Percentiles rank a stretch among this genome's conserved stretches.
Evolutionary conservation across 2,113 vertebrate species (phyloP).

Genomic region (Calypte anna): DNA sequence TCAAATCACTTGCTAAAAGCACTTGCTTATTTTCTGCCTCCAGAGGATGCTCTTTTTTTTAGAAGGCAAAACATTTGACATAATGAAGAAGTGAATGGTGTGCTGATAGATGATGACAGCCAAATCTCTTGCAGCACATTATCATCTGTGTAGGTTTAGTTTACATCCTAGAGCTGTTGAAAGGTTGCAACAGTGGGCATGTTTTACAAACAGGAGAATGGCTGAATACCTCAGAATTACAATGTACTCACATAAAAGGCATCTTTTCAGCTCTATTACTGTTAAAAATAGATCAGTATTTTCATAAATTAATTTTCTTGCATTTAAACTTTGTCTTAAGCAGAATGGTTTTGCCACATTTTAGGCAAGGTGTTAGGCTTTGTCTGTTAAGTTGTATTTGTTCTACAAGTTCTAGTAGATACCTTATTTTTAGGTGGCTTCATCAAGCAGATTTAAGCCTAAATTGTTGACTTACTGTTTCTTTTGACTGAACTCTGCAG

Average conservation of each 20-base stretch:
- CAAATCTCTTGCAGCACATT: slow-evolving; percentile 25
- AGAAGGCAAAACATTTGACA: slow-evolving; percentile 30
- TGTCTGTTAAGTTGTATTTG: neutral
- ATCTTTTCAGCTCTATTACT: neutral
- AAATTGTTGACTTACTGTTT: neutral
- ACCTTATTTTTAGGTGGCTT: neutral
- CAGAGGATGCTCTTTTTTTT: slow-evolving; percentile 51
- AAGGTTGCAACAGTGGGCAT: slow-evolving; percentile 19
- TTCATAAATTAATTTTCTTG: neutral
- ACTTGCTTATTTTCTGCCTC: slow-evolving; percentile 51
- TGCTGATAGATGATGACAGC: slow-evolving; percentile 19
- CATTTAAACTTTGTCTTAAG: neutral
- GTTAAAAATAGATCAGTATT: slow-evolving; percentile 15
- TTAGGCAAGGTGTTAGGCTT: neutral
- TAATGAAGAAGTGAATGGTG: slow-evolving; percentile 41
- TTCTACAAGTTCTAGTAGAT: neutral
- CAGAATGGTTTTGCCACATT: neutral
- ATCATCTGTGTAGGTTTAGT: slow-evolving; percentile 29
- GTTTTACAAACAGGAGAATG: slow-evolving; percentile 18
- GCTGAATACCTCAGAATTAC: neutral
- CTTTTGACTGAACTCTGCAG: neutral
- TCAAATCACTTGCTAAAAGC: slow-evolving; percentile 25
- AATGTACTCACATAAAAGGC: neutral
- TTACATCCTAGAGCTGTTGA: slow-evolving; percentile 36
- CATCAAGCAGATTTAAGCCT: neutral